Base-by-base conservation (phyloP, 2,797 vertebrate species). In the Rhadinocentrus ornatus region DNA sequence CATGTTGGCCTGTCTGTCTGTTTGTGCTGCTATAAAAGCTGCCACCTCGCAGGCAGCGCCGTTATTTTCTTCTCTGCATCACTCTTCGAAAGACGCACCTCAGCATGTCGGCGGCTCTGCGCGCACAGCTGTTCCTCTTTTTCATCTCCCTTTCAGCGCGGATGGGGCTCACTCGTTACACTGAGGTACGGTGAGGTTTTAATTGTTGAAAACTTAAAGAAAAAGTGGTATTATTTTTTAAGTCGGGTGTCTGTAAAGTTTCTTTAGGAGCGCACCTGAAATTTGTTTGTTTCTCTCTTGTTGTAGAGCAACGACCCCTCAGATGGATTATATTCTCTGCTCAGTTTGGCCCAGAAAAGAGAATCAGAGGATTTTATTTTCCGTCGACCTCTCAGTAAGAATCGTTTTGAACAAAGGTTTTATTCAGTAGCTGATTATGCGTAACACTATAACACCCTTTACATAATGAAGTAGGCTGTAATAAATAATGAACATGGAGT, bases 311-410 rank as follows among this genome's bases (percentile, higher is more conserved):
- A 84, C 66, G 94, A 95, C 24, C 82, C 85, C 2, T 89, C 95
- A 72, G 92, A 95, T 10, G 95, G 96, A 84, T 93, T 96, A 27
- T 92, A 95, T 67, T 89, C 93, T 78, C 90, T 96, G 13, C 85
- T 97, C 67, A 93, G 86, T 29, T 90, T 95, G 71, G 94, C 95
- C 62, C 86, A 95, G 89, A 97, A 97, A 86, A 89, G 96, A 86
- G 94, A 96, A 75, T 86, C 94, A 50, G 94, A 94, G 18, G 95
- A 89, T 79, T 95, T 94, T 85, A 83, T 94, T 37, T 97, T 96
- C 81, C 93, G 93, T 22, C 93, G 97, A 73, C 93, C 95, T 0
- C 95, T 98, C 76, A 93, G 96, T 98, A 92, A 97, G 97, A 97
- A 12, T 26, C 64, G 31, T 69, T 48, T 35, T 26, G 35, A 76